These are phyloP conservation scores for Sepiola atlantica DNA, from an alignment of 2,888 invertebrate genomes.

Conservation along the genomic window DNA sequence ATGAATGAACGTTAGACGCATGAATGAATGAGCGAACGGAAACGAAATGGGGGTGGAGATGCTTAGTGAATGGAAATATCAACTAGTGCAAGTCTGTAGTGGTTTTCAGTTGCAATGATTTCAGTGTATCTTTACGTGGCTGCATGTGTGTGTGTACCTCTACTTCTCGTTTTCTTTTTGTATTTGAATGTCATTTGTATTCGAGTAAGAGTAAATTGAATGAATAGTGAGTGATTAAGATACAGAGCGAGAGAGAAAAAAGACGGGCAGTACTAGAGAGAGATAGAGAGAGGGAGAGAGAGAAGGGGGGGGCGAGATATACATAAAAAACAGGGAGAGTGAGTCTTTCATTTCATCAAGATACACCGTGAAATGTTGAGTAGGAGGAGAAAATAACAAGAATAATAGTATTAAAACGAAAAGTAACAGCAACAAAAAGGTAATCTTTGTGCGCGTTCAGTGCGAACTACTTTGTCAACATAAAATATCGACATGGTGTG, in stretches of 20 bases:
- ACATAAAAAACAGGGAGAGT: neutral
- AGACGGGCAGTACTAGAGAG: neutral
- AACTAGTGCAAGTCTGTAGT: neutral
- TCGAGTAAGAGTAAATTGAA: neutral
- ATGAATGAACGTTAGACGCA: neutral
- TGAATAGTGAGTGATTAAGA: neutral
- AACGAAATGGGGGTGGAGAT: neutral
- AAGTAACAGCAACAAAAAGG: neutral
- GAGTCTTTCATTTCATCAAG: too few species aligned
- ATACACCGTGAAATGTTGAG: too few species aligned
- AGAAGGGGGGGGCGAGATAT: neutral
- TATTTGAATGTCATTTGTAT: neutral
- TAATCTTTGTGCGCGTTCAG: neutral
- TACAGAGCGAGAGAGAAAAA: neutral
- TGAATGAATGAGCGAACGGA: neutral
- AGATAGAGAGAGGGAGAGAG: neutral
- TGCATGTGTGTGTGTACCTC: neutral
- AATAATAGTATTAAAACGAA: neutral
- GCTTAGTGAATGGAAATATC: neutral
- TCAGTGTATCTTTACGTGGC: neutral
- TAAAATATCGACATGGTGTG: conserved; percentile 32
- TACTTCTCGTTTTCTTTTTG: neutral
- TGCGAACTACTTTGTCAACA: conserved; percentile 32
- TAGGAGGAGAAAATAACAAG: neutral
- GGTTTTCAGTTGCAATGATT: neutral